Evolutionary conservation across 2,797 vertebrate genomes (phyloP).

Genomic region (Cyprinodon diabolis): DNA sequence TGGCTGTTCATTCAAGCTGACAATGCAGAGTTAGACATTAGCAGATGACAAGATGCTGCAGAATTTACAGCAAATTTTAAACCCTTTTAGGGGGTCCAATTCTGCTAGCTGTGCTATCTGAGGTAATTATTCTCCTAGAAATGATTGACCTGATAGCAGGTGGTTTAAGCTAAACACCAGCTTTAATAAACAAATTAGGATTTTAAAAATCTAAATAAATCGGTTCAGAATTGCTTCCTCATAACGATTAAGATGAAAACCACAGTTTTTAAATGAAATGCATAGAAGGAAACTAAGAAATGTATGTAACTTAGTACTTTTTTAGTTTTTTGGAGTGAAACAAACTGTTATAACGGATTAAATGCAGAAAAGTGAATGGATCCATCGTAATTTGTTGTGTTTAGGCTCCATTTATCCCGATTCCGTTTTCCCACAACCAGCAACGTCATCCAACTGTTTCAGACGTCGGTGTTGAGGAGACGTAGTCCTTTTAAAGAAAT

Average conservation of each 20-base stretch:
- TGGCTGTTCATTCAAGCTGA: not conserved
- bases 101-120: not conserved
- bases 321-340: too few species aligned
- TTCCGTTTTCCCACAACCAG: not conserved
- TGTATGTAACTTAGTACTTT: too few species aligned
- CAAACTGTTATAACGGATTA: too few species aligned
- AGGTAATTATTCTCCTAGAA: not conserved
- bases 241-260: not conserved
- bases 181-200: not conserved
- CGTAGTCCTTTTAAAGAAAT: not conserved
- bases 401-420: not conserved
- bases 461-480: not conserved
- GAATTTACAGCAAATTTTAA: not conserved
- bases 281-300: not conserved
- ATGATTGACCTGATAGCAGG: too few species aligned
- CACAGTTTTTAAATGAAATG: not conserved
- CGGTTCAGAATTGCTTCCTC: not conserved
- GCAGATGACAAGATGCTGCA: not conserved
- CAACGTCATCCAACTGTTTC: not conserved
- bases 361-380: not conserved
- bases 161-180: not conserved
- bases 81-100: not conserved
- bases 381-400: not conserved
- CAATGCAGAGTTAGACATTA: not conserved
- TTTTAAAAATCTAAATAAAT: not conserved